These are phyloP conservation scores for Nothocercus julius DNA, from an alignment of 2,113 vertebrate genomes.

Conservation along the genomic window DNA sequence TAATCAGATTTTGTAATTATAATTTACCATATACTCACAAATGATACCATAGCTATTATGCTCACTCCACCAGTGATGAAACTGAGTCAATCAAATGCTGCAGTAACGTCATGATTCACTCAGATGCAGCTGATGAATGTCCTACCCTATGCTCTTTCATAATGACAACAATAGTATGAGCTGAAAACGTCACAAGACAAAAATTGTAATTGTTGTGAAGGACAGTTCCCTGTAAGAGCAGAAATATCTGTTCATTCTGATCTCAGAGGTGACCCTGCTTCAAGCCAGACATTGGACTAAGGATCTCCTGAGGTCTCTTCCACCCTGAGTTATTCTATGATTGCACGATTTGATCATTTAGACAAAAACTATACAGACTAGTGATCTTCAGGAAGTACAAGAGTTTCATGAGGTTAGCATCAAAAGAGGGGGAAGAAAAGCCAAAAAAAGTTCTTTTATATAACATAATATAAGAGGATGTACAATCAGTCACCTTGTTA, in stretches of 20 bases:
- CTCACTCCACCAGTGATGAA: not conserved
- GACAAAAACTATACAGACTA: not conserved
- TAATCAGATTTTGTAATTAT: not conserved
- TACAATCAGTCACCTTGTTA: not conserved
- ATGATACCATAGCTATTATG: not conserved
- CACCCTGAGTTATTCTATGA: not conserved
- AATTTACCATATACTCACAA: not conserved
- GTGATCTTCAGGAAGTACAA: not conserved
- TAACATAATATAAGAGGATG: not conserved
- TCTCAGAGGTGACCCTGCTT: not conserved
- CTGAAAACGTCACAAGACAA: not conserved
- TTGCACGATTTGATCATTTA: not conserved
- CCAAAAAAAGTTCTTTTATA: not conserved
- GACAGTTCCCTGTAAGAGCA: not conserved
- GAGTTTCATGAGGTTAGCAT: not conserved
- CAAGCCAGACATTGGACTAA: not conserved
- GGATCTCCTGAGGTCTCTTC: not conserved
- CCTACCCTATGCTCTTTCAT: fast-evolving
- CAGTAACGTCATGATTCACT: not conserved
- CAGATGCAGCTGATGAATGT: not conserved
- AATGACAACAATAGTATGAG: not conserved
- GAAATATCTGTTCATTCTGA: not conserved
- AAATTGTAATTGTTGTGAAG: not conserved
- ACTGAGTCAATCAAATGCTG: not conserved
- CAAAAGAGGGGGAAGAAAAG: not conserved